Evolutionary conservation across 30 jellyfish, hydroid and myxozoan species (phyloP), one percentile per base, ranked within the genome.

Genomic region (Nemopilema nomurai): DNA sequence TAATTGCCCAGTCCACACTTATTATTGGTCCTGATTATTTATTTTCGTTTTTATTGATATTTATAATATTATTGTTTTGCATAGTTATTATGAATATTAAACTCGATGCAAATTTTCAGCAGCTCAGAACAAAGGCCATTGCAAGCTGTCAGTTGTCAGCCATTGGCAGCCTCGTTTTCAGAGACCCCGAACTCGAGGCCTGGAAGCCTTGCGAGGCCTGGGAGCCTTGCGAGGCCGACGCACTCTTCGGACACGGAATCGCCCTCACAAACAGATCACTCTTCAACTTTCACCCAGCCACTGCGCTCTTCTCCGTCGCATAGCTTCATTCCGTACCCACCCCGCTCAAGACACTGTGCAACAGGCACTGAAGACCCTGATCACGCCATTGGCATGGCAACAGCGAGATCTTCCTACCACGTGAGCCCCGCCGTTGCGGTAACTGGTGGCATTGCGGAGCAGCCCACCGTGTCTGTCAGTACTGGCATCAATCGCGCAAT

Each of bases 401-500:
- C 98, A 0, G 98, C 98, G 17, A 76, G 96, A 65, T 76, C 96
- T 1, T 76, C 90, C 1, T 96, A 83, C 18, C 98, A 91, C 53
- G 96, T 91, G 81, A 96, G 86, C 79, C 86, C 98, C 3, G 98
- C 98, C 0, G 89, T 91, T 18, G 98, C 86, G 21, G 82, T 91
- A 23, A 79, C 96, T 18, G 73, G 88, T 17, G 67, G 88, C 41
- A 87, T 80, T 32, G 91, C 74, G 25, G 25, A 64, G 21, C 84
- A 91, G 24, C 75, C 96, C 1, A 93, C 86, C 52, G 31, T 28
- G 28, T 92, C 96, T 3, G 57, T 86, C 51, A 69, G 88, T 80
- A 86, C 99, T 28, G 99, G 97, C 1, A 90, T 94, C 79, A 84
- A 81, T 62, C 97, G 96, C 18, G 96, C 96, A 26, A 89, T 94